A percentile compares a stretch with the other conserved stretches of the same genome.
These are phyloP conservation scores for Aix galericulata DNA, from an alignment of 2,113 vertebrate genomes.

Conservation along the genomic window DNA sequence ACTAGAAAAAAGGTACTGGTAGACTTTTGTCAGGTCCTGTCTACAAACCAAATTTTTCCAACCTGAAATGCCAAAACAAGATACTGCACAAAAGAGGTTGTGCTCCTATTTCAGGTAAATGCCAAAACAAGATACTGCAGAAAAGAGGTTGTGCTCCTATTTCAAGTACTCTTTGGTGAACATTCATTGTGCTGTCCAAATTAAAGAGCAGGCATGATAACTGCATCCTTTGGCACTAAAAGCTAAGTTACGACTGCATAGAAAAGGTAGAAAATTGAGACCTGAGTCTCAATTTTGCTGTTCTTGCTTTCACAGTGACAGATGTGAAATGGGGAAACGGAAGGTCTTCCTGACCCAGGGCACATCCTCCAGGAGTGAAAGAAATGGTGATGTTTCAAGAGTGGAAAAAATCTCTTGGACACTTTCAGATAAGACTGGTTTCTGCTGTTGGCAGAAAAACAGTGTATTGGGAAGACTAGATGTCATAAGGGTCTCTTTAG, in stretches of 20 bases:
- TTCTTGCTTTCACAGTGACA: not conserved
- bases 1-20: not conserved
- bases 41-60: not conserved
- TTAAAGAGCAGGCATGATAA: not conserved
- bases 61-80: not conserved
- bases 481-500: not conserved
- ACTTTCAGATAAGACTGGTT: not conserved
- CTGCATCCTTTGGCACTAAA: not conserved
- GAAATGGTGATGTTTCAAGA: not conserved
- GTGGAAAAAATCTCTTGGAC: not conserved
- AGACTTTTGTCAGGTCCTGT: not conserved
- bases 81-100: not conserved
- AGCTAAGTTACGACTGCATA: not conserved
- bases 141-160: not conserved
- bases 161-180: not conserved
- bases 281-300: not conserved
- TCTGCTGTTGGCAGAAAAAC: not conserved
- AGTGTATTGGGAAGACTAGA: not conserved
- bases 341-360: not conserved
- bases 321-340: not conserved
- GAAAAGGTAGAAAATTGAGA: not conserved
- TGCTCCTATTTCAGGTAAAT: not conserved
- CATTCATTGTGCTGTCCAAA: not conserved
- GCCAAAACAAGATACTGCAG: not conserved
- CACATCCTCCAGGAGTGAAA: not conserved